phyloP scores from a whole-genome alignment of 2,888 invertebrate species.

The Linnaemya tessellans region DNA sequence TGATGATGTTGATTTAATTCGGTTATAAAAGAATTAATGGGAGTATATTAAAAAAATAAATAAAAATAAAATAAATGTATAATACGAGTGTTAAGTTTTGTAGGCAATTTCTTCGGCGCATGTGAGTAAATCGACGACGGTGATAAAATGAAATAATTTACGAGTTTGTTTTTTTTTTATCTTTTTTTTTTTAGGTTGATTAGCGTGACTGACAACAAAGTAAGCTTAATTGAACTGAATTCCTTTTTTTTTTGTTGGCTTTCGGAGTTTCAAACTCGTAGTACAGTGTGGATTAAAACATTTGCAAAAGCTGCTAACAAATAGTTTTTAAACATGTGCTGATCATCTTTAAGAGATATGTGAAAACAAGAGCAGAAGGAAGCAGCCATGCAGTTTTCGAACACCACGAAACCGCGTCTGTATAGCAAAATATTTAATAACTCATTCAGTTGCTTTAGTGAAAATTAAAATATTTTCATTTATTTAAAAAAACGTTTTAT shows the following conservation, averaged over 20 bases:
- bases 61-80: background rate
- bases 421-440: no score
- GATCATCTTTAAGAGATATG: no score
- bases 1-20: constrained; percentile 60
- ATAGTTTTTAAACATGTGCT: background rate
- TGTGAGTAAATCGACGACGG: constrained; percentile 30
- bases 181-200: constrained; percentile 12
- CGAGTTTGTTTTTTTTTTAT: background rate
- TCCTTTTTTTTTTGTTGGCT: constrained; percentile 4
- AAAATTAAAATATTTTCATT: no score
- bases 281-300: constrained; percentile 7
- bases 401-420: no score
- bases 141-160: constrained; percentile 51
- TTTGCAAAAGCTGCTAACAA: background rate
- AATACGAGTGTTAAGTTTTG: constrained; percentile 61
- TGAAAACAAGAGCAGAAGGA: no score
- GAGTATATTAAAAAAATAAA: constrained; percentile 2
- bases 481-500: no score
- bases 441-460: no score
- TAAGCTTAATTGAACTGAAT: constrained; percentile 51
- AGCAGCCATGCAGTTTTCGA: no score
- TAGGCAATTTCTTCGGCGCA: constrained; percentile 46
- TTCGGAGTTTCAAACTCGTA: background rate
- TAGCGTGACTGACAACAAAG: constrained; percentile 56
- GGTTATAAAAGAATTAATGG: constrained; percentile 44